Conservation (phyloP, 2,797 vertebrate species). For the Tachyglossus aculeatus region DNA sequence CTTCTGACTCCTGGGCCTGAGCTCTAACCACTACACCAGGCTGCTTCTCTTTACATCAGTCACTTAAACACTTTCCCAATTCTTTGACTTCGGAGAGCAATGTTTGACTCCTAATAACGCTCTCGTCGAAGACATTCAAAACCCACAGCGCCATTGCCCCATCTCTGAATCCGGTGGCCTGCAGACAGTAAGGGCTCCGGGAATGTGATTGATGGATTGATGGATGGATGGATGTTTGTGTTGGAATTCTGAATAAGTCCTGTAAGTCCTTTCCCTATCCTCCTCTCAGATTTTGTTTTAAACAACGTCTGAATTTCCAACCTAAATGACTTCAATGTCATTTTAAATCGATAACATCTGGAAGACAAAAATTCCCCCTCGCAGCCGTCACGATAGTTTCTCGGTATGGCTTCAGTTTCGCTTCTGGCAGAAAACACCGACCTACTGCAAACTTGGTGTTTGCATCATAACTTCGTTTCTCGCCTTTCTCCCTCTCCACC, state of each 20-base stretch:
- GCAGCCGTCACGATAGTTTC: background rate
- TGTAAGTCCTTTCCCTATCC: constrained; percentile 10
- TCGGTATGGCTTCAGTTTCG: constrained; percentile 26
- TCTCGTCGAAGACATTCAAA: constrained; percentile 21
- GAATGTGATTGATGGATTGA: too few species aligned
- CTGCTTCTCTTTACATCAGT: too few species aligned
- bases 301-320: constrained; percentile 37
- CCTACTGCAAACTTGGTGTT: constrained; percentile 36
- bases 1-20: too few species aligned
- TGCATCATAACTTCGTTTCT: background rate
- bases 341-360: constrained; percentile 40
- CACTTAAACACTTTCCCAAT: too few species aligned
- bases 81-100: too few species aligned
- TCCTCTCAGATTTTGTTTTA: constrained; percentile 24
- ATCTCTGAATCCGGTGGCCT: too few species aligned
- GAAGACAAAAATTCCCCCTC: constrained; percentile 1
- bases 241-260: constrained; percentile 4
- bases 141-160: too few species aligned
- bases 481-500: background rate
- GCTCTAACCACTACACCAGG: too few species aligned
- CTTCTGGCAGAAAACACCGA: constrained; percentile 21
- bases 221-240: too few species aligned
- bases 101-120: constrained; percentile 14
- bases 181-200: too few species aligned
- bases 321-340: constrained; percentile 35